Conservation (phyloP, 64 coral and sea anemone species). For the Platygyra sinensis region DNA sequence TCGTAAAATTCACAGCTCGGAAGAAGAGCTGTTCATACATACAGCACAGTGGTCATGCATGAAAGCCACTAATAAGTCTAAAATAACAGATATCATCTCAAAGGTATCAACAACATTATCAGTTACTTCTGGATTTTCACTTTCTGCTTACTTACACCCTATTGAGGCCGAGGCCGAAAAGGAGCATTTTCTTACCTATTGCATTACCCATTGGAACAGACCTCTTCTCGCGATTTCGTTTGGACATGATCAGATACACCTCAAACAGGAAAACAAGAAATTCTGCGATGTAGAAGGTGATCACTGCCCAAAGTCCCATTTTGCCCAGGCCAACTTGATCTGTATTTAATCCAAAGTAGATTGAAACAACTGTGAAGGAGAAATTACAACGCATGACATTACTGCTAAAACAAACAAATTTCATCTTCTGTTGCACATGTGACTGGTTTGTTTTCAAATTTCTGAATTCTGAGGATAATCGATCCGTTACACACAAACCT, state of each 20-base stretch:
- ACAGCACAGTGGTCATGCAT: too few relatives aligned
- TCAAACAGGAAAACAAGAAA: conserved; percentile 15
- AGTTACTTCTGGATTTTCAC: too few relatives aligned
- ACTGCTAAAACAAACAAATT: too few relatives aligned
- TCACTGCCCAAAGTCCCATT: background rate
- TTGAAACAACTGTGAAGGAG: conserved; percentile 10
- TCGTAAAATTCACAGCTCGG: too few relatives aligned
- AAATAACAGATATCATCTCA: too few relatives aligned
- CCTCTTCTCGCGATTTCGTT: conserved; percentile 5
- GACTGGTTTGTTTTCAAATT: too few relatives aligned
- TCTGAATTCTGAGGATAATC: too few relatives aligned
- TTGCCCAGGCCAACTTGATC: background rate
- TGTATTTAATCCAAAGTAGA: background rate
- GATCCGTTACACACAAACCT: background rate
- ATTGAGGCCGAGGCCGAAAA: background rate
- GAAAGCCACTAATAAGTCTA: too few relatives aligned
- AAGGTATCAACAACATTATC: too few relatives aligned
- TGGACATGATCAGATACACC: conserved; percentile 3
- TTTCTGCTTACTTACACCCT: background rate
- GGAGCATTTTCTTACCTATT: background rate
- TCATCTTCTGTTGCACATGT: too few relatives aligned
- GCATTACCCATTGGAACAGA: background rate
- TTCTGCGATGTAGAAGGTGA: conserved; percentile 9
- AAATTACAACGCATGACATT: background rate
- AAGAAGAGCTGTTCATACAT: too few relatives aligned